Evolutionary conservation across 2,797 vertebrate genomes (phyloP).

Genomic region (Enteromius fasciolatus): DNA sequence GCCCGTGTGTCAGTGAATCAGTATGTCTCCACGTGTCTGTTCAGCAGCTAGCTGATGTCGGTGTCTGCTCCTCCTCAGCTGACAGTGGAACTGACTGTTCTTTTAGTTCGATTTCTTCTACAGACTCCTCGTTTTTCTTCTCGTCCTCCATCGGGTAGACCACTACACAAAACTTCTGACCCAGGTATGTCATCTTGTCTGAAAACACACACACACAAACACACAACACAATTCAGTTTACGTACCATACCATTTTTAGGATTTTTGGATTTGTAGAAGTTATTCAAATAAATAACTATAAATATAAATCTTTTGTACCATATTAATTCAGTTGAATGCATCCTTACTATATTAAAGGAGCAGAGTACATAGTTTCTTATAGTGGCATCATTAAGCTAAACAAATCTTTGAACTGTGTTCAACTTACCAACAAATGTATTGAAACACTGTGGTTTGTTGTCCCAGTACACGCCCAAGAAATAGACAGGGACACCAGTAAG

Average conservation of each 20-base stretch:
- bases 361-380: background rate
- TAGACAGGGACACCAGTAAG: constrained; percentile 91
- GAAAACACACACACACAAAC: constrained; percentile 32
- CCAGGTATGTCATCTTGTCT: constrained; percentile 85
- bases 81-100: constrained; percentile 73
- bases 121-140: background rate
- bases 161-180: constrained; percentile 90
- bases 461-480: constrained; percentile 91
- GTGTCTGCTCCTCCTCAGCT: constrained; percentile 65
- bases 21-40: constrained; percentile 42
- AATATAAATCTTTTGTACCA: background rate
- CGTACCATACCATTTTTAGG: background rate
- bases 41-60: constrained; percentile 72
- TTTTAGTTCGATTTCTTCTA: constrained; percentile 71
- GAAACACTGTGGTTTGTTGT: constrained; percentile 88
- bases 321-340: background rate
- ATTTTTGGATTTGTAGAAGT: background rate
- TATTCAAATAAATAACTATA: background rate
- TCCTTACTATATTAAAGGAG: background rate
- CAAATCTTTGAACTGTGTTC: background rate
- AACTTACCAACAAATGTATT: constrained; percentile 82
- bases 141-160: constrained; percentile 79
- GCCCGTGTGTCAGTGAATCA: constrained; percentile 45
- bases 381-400: background rate
- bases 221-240: background rate